Evolutionary conservation across 2,888 invertebrate species (phyloP), one percentile per base, ranked within the genome.

Genomic region (Ashinkailepas kermadecensis): DNA sequence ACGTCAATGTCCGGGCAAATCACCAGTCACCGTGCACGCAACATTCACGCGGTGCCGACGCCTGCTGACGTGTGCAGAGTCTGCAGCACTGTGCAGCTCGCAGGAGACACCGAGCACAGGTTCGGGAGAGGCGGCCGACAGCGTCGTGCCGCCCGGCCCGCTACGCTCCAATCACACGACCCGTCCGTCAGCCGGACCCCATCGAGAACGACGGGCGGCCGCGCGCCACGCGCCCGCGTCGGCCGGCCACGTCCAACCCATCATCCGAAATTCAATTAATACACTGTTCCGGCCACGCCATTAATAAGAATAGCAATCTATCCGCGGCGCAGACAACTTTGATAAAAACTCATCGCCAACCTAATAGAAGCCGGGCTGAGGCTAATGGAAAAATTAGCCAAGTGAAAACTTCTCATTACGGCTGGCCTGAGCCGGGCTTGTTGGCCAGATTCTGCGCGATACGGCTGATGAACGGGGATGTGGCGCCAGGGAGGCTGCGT

Each of bases 331-430:
- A 21, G 74, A 74, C 74, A 74, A 74, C 74, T 74, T 56, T 56
- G 74, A 74, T 74, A 74, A 74, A 74, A 74, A 74, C 74, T 56
- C 74, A 74, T 74, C 74, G 74, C 56, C 15, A 18, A 12, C 56
- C 18, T 74, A 74, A 74, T 74, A 56, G 74, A 74, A 74, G 74
- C 74, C 21, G 9, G 70, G 21, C 74, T n/a, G 74, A 54, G 74
- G 56, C 74, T 74, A 74, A 74, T 74, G 74, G 74, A 74, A 74
- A 74, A 74, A 74, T 74, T 74, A 74, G 74, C 74, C 74, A 74
- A 74, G 74, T 74, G 74, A 74, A 74, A 74, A 74, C 74, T 74
- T 74, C 74, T 74, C 74, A 74, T 74, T 74, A 74, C 74, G 18
- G 74, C 21, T 21, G 74, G 74, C 74, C 74, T 74, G 56, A 74